Conservation (phyloP, 2,113 vertebrate genomes). For the Alligator sinensis region DNA sequence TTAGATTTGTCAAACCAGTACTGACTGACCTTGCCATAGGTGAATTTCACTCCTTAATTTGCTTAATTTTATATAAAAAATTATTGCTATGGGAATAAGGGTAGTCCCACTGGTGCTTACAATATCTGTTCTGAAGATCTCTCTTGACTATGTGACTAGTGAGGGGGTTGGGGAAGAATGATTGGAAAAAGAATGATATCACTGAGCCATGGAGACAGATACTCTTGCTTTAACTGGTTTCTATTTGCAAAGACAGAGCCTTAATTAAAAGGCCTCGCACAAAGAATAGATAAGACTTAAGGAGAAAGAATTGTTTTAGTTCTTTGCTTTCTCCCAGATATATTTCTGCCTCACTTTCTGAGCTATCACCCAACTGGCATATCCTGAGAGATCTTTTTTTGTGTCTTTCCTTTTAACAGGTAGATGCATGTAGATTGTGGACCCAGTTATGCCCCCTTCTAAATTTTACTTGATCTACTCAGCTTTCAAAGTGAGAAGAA, state of each 20-base stretch:
- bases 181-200: neutral
- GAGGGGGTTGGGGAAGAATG: too few relatives aligned
- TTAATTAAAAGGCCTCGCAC: neutral
- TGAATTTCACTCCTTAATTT: neutral
- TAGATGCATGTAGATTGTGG: neutral
- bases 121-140: neutral
- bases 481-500: neutral
- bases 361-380: neutral
- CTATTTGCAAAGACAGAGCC: neutral
- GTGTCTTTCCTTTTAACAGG: neutral
- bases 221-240: neutral
- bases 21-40: neutral
- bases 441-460: neutral
- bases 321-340: neutral
- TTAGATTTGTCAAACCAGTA: neutral
- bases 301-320: neutral
- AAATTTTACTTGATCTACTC: neutral
- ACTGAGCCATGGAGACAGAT: neutral
- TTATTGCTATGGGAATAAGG: neutral
- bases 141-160: too few relatives aligned
- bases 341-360: neutral
- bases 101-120: neutral
- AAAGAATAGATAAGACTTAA: neutral
- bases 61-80: neutral
- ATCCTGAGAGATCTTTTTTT: neutral